Conservation (phyloP, 1,140 invertebrate species). For the Mya arenaria region DNA sequence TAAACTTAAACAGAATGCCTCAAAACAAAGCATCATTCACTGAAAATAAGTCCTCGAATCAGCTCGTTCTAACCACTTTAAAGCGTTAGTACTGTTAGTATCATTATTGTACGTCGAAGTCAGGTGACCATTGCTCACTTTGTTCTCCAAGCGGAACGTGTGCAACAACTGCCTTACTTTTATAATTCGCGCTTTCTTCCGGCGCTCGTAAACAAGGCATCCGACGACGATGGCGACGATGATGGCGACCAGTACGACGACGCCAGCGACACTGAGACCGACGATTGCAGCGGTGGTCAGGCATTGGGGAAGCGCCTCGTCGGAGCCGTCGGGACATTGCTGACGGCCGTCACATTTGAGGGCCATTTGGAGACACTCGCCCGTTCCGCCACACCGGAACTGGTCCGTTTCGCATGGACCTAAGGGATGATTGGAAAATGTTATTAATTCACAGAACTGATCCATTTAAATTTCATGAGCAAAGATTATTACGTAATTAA, state of each 20-base stretch:
- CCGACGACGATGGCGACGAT: conserved; percentile 35
- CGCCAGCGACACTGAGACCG: conserved; percentile 23
- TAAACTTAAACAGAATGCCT: no score
- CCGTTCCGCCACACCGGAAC: conserved; percentile 18
- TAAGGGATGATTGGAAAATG: no score
- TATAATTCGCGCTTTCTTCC: conserved; percentile 43
- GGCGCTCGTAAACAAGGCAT: conserved; percentile 9
- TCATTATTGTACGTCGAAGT: neutral
- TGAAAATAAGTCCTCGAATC: neutral
- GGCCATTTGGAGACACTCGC: conserved; percentile 25
- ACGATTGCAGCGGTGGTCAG: conserved; percentile 36
- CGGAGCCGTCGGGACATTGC: conserved; percentile 35
- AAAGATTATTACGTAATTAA: no score
- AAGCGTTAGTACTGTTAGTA: conserved; percentile 22
- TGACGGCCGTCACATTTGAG: conserved; percentile 25
- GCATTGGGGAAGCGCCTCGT: conserved; percentile 49
- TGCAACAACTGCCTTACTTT: conserved; percentile 57
- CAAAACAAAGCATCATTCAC: no score
- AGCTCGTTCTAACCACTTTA: conserved; percentile 29
- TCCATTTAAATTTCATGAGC: no score
- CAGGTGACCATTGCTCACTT: conserved; percentile 32
- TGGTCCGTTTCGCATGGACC: conserved; percentile 28
- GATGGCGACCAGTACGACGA: conserved; percentile 6
- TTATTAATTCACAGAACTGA: neutral
- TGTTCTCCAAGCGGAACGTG: conserved; percentile 45